Conservation (phyloP, 1,140 invertebrate genomes). For the Globodera ellingtonae region DNA sequence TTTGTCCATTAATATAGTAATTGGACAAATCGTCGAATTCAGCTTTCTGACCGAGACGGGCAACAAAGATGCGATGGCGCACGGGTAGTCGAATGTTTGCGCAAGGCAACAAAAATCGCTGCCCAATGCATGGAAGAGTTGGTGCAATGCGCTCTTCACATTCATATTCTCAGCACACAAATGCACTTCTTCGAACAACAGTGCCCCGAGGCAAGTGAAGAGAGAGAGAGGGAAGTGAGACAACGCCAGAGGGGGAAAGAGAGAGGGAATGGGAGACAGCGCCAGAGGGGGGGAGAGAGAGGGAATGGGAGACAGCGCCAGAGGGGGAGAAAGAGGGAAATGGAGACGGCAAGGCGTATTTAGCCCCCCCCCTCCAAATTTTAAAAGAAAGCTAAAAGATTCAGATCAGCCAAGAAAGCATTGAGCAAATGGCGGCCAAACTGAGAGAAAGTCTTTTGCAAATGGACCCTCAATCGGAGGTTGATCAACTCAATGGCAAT, state of each 20-base stretch:
- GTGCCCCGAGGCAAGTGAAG: conserved; percentile 75
- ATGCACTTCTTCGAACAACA: conserved; percentile 91
- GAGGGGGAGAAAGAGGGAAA: background rate
- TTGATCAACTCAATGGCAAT: conserved; percentile 72
- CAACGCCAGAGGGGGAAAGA: too few species aligned
- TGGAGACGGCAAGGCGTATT: too few species aligned
- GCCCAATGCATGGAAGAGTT: conserved; percentile 96
- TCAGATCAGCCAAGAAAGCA: conserved; percentile 74
- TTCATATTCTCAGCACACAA: conserved; percentile 90
- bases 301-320: background rate
- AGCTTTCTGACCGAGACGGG: conserved; percentile 43
- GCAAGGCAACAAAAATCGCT: conserved; percentile 84
- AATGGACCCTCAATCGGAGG: conserved; percentile 88
- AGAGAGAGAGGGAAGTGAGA: too few species aligned
- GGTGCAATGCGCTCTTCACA: conserved; percentile 91
- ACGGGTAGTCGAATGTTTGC: conserved; percentile 88
- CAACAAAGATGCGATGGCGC: conserved; percentile 79
- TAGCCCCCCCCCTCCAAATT: background rate
- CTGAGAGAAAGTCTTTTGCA: conserved; percentile 88
- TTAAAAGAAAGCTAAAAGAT: conserved; percentile 41
- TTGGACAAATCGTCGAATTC: conserved; percentile 22
- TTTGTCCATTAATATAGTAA: background rate
- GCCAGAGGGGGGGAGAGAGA: background rate
- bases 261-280: background rate
- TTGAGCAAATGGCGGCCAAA: conserved; percentile 86